phyloP scores from a whole-genome alignment of 2,797 vertebrate species.

The Lates japonicus region DNA sequence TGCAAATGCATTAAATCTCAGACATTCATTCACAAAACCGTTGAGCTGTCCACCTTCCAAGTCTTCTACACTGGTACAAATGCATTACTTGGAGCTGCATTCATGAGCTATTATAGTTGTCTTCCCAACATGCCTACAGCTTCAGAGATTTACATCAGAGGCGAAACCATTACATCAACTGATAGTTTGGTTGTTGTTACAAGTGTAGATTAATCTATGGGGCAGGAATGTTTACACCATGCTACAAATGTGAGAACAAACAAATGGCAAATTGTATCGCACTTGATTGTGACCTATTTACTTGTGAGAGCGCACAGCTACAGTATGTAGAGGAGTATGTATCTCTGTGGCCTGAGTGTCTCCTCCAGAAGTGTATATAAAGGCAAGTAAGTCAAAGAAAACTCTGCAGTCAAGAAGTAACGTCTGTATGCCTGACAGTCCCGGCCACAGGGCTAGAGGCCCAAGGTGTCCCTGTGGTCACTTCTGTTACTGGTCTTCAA shows the following conservation, averaged over 20 bases:
- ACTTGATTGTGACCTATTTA: neutral
- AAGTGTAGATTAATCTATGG: neutral
- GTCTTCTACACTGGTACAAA: constrained; percentile 22
- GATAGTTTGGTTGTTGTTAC: constrained; percentile 15
- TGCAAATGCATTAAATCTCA: constrained; percentile 8
- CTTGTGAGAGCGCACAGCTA: neutral
- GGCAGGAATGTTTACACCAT: neutral
- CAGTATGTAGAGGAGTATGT: neutral
- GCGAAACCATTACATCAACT: constrained; percentile 3
- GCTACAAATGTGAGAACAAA: neutral
- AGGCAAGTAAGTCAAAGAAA: constrained; percentile 27
- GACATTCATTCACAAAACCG: constrained; percentile 26
- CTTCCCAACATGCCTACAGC: constrained; percentile 4
- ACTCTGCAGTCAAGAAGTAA: constrained; percentile 2
- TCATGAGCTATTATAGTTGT: constrained; percentile 1
- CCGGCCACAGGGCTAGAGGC: constrained; percentile 57
- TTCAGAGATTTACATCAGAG: too few species aligned
- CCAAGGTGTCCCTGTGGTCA: constrained; percentile 74
- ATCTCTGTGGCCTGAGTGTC: neutral
- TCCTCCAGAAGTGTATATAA: neutral
- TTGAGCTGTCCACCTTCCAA: neutral
- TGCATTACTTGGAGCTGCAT: constrained; percentile 22
- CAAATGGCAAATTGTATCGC: neutral
- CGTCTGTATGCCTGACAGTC: constrained; percentile 34
- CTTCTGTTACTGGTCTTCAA: constrained; percentile 54